A percentile compares a stretch with the other conserved stretches of the same genome.
Conservation (phyloP, 2,888 invertebrate species). For the Acrobasis consociella region DNA sequence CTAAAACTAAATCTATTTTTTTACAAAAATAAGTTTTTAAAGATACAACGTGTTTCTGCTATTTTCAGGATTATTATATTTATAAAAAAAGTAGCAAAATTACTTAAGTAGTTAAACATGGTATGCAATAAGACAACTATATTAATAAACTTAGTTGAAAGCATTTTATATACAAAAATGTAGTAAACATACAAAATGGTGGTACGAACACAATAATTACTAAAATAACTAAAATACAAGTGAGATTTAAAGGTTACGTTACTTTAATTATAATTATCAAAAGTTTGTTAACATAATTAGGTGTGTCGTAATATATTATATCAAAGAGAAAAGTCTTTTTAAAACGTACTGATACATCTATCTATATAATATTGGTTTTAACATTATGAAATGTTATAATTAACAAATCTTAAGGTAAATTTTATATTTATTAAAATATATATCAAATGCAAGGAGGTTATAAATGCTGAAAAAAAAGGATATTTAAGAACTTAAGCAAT, state of each 20-base stretch:
- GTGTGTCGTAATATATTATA: too few species aligned
- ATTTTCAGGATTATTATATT: neutral
- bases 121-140: slow-evolving; percentile 34
- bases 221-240: slow-evolving; percentile 36
- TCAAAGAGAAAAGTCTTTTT: too few species aligned
- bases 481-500: too few species aligned
- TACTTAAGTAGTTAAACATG: slow-evolving; percentile 30
- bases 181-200: slow-evolving; percentile 49
- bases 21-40: slow-evolving; percentile 31
- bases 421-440: too few species aligned
- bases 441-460: too few species aligned
- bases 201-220: slow-evolving; percentile 58
- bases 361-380: too few species aligned
- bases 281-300: neutral
- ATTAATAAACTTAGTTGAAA: slow-evolving; percentile 21
- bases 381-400: too few species aligned
- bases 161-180: slow-evolving; percentile 36
- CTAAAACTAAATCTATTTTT: slow-evolving; percentile 39
- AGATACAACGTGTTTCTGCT: neutral
- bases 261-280: neutral
- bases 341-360: too few species aligned
- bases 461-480: too few species aligned
- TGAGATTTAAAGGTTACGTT: slow-evolving; percentile 27
- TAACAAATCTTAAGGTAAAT: too few species aligned
- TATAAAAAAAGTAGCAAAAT: slow-evolving; percentile 16